phyloP scores from a whole-genome alignment of 1,140 invertebrate genomes.

The Drosophila parvula region DNA sequence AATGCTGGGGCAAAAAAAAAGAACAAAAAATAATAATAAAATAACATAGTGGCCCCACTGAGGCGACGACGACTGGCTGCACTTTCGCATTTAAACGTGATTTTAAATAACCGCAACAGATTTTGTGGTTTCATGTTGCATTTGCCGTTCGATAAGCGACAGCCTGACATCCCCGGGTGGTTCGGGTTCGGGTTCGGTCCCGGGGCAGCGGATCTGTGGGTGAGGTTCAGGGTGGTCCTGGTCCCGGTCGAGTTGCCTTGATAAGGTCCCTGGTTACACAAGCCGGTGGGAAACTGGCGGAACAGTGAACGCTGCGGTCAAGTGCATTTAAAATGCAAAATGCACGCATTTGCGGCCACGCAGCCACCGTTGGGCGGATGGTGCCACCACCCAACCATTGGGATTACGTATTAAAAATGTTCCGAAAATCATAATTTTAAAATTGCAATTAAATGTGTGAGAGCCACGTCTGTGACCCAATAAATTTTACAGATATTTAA shows the following conservation, averaged over 20 bases:
- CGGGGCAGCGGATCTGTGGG: neutral
- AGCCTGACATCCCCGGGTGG: conserved; percentile 21
- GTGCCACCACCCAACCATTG: conserved; percentile 1
- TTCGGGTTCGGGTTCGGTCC: neutral
- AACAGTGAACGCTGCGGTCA: conserved; percentile 42
- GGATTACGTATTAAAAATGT: conserved; percentile 42
- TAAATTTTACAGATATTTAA: neutral
- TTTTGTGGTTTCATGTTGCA: conserved; percentile 78
- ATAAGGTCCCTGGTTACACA: conserved; percentile 47
- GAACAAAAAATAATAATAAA: neutral
- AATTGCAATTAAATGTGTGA: conserved; percentile 36
- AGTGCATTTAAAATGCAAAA: conserved; percentile 67
- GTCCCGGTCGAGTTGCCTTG: conserved; percentile 16
- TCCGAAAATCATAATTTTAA: conserved; percentile 39
- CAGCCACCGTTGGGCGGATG: neutral
- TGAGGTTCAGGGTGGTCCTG: neutral
- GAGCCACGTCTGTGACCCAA: no score
- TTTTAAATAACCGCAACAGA: conserved; percentile 79
- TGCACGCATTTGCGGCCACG: conserved; percentile 46
- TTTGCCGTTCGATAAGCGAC: conserved; percentile 73
- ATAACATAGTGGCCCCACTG: neutral
- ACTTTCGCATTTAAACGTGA: conserved; percentile 75
- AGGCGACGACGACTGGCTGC: conserved; percentile 28
- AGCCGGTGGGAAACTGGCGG: conserved; percentile 18
- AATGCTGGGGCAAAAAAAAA: conserved; percentile 16